Evolutionary conservation across 2,888 invertebrate genomes (phyloP), one percentile per base, ranked within the genome.

Genomic region (Adelphocoris suturalis): DNA sequence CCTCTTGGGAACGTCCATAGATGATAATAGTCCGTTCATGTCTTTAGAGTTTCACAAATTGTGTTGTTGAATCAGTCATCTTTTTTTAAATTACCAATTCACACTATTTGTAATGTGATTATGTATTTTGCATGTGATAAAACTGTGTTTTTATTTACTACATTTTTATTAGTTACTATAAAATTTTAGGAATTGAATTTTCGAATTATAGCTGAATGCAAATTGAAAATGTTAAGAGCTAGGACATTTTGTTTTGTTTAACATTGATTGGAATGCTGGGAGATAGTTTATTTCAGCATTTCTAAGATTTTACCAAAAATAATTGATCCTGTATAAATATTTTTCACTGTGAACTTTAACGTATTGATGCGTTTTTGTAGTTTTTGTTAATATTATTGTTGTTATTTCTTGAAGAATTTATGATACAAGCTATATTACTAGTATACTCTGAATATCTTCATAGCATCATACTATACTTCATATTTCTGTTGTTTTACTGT

Each of bases 1-100:
- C 96, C 97, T 0, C 94, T 98, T 90, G 94, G 94, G 57, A 94
- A 94, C 91, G 92, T 94, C 27, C 91, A 91, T 57, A 91, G 91
- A 82, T 91, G 91, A 90, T 82, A 61, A 82, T 11, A 9, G 23
- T n/a, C 16, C n/a, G n/a, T 12, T 57, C 57, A 57, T n/a, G 13
- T 0, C 9, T 19, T 12, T 27, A 11, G 19, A 78, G 37, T 37
- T 47, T 12, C 16, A 14, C n/a, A 47, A 19, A 16, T 14, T n/a
- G 78, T 46, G 78, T 47, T 37, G 37, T 78, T 78, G 46, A 7
- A 78, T 78, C 46, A 78, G 46, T 78, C 47, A 78, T 16, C 9
- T 9, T 37, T 46, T 12, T 9, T 68, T 5, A 23, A 23, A 23
- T 19, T 23, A 12, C 23, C 19, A 68, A 27, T 68, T 12, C 68